A percentile compares a stretch with the other conserved stretches of the same genome.
Conservation (phyloP, 1,140 invertebrate genomes). For the Lordiphosa collinella region DNA sequence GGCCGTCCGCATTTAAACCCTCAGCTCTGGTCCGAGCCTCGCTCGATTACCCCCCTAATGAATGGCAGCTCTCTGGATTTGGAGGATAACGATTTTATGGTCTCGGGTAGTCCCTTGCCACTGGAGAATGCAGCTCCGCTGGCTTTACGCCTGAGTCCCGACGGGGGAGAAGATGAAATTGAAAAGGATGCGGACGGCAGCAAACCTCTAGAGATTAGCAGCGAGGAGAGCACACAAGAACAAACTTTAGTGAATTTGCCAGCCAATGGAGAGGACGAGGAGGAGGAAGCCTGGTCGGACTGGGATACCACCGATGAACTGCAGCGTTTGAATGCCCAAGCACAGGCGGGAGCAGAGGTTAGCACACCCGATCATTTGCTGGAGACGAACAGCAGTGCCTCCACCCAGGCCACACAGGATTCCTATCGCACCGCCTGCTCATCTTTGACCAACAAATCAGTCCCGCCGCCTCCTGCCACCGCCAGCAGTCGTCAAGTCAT, state of each 20-base stretch:
- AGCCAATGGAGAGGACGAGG: slow-evolving; percentile 54
- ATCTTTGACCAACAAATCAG: not conserved
- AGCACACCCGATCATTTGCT: slow-evolving; percentile 16
- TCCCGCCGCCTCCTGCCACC: not conserved
- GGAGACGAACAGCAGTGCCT: slow-evolving; percentile 28
- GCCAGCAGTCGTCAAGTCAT: slow-evolving; percentile 53
- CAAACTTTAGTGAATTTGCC: slow-evolving; percentile 44
- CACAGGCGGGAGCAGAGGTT: not conserved
- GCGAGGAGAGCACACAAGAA: slow-evolving; percentile 12
- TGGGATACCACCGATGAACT: slow-evolving; percentile 84
- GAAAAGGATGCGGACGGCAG: slow-evolving; percentile 58
- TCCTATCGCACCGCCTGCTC: slow-evolving; percentile 38
- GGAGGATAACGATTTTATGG: slow-evolving; percentile 65
- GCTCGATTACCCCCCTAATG: slow-evolving; percentile 74
- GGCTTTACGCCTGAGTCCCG: slow-evolving; percentile 87
- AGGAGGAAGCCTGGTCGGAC: slow-evolving; percentile 86
- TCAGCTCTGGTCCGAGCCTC: slow-evolving; percentile 58
- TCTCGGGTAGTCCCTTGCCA: slow-evolving; percentile 63
- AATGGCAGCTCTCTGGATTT: slow-evolving; percentile 41
- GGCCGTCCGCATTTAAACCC: slow-evolving; percentile 83
- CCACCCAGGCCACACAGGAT: slow-evolving; percentile 29
- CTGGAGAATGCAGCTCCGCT: slow-evolving; percentile 73
- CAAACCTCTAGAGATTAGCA: slow-evolving; percentile 18
- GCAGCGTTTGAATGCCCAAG: slow-evolving; percentile 33
- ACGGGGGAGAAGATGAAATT: slow-evolving; percentile 88